phyloP scores from a whole-genome alignment of 2,113 vertebrate genomes.

The Albula glossodonta region DNA sequence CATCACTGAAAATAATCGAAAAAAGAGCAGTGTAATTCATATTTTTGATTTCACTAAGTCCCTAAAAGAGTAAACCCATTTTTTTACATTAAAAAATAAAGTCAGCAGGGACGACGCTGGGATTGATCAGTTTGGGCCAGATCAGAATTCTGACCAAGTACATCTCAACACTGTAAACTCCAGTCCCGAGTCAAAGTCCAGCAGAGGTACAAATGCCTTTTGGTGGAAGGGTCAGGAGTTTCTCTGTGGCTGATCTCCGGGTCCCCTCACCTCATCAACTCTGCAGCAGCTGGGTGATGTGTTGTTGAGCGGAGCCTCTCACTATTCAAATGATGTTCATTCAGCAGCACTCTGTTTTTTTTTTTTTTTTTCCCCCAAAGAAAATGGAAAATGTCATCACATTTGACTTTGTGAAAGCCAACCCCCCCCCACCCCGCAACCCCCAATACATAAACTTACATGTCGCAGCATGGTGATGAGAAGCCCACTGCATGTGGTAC shows the following conservation, averaged over 20 bases:
- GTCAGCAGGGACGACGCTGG: not conserved
- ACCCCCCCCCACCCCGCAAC: not conserved
- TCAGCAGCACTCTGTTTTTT: not conserved
- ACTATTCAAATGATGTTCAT: not conserved
- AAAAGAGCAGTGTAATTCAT: too few relatives aligned
- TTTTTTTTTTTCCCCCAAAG: not conserved
- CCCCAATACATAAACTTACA: too few relatives aligned
- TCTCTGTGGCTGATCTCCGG: not conserved
- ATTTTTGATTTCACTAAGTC: too few relatives aligned
- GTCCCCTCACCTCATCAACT: not conserved
- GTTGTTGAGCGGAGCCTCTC: too few relatives aligned
- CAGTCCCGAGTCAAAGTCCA: conserved; percentile 3
- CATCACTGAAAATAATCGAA: too few relatives aligned
- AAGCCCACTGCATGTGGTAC: not conserved
- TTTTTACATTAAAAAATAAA: too few relatives aligned
- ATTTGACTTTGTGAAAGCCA: not conserved
- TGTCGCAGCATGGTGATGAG: not conserved
- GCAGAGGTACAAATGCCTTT: conserved; percentile 3
- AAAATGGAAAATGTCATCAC: not conserved
- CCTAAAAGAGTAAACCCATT: too few relatives aligned
- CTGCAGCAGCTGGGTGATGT: not conserved
- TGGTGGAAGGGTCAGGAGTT: conserved; percentile 12
- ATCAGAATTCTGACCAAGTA: conserved; percentile 2
- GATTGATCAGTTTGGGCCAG: not conserved
- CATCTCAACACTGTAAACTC: conserved; percentile 11